Evolutionary conservation across 2,797 vertebrate genomes (phyloP).

Genomic region (Galagoides demidoff): DNA sequence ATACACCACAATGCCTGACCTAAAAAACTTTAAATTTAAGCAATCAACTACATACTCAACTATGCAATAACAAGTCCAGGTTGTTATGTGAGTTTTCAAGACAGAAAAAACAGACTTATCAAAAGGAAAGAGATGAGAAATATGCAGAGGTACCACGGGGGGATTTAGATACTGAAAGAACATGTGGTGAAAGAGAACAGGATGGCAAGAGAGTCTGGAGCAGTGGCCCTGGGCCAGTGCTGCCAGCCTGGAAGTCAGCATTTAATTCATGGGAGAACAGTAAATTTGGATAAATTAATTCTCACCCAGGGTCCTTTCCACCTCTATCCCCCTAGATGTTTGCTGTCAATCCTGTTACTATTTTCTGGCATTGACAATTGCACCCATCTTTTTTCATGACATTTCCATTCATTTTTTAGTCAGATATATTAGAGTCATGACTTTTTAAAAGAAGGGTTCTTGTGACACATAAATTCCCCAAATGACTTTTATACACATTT

Average conservation of each 20-base stretch:
- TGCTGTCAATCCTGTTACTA: not conserved
- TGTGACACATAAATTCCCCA: not conserved
- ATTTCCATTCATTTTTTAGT: not conserved
- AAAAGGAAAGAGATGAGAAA: not conserved
- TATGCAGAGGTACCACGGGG: fast-evolving
- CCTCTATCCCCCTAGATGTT: not conserved
- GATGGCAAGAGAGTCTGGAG: not conserved
- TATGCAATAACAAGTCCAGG: not conserved
- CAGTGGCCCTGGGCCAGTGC: too few species aligned
- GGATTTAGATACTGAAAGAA: not conserved
- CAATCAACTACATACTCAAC: not conserved
- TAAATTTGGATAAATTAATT: not conserved
- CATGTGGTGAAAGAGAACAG: not conserved
- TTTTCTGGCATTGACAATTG: not conserved
- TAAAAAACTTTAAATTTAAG: not conserved
- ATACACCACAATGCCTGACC: not conserved
- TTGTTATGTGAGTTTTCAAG: not conserved
- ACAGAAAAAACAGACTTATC: not conserved
- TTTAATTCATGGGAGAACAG: not conserved
- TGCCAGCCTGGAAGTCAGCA: not conserved
- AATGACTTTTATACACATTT: not conserved
- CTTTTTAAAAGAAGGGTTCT: not conserved
- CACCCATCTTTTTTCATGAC: not conserved
- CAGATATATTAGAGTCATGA: not conserved
- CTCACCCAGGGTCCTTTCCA: not conserved